These are phyloP conservation scores for Melanophora roralis DNA, from an alignment of 2,888 invertebrate species.

Conservation along the genomic window DNA sequence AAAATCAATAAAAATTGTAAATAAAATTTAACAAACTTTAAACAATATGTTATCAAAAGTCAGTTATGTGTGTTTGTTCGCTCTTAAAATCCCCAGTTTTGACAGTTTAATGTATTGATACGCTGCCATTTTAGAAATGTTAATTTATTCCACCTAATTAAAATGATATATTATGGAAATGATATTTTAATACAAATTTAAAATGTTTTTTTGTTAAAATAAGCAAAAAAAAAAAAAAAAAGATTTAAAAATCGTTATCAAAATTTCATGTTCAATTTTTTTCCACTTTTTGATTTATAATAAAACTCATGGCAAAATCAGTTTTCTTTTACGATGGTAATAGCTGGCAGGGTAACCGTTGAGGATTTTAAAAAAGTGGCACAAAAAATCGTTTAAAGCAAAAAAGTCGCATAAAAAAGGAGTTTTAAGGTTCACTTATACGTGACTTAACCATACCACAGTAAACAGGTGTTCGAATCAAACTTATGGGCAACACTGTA, in stretches of 20 bases:
- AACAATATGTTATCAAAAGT: constrained; percentile 26
- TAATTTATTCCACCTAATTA: background rate
- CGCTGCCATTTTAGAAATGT: constrained; percentile 10
- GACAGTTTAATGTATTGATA: constrained; percentile 30
- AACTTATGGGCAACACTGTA: too few species aligned
- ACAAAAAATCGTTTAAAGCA: too few species aligned
- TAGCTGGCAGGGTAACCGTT: constrained; percentile 14
- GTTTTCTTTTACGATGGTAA: background rate
- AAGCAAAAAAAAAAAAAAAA: too few species aligned
- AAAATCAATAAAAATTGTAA: background rate
- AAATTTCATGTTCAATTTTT: background rate
- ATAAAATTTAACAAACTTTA: background rate
- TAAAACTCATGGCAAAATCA: constrained; percentile 36
- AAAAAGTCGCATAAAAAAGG: too few species aligned
- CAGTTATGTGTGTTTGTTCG: background rate
- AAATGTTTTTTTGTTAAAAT: too few species aligned
- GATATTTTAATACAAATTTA: background rate
- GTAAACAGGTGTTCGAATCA: too few species aligned
- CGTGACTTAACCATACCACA: too few species aligned
- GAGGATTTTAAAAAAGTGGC: too few species aligned
- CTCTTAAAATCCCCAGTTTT: background rate
- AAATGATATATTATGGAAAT: background rate
- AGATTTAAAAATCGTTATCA: background rate
- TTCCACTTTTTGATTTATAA: constrained; percentile 3
- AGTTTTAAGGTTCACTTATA: too few species aligned